These are phyloP conservation scores for Holothuria leucospilota DNA, from an alignment of 53 echinoderm and acorn worm species.

Conservation along the genomic window DNA sequence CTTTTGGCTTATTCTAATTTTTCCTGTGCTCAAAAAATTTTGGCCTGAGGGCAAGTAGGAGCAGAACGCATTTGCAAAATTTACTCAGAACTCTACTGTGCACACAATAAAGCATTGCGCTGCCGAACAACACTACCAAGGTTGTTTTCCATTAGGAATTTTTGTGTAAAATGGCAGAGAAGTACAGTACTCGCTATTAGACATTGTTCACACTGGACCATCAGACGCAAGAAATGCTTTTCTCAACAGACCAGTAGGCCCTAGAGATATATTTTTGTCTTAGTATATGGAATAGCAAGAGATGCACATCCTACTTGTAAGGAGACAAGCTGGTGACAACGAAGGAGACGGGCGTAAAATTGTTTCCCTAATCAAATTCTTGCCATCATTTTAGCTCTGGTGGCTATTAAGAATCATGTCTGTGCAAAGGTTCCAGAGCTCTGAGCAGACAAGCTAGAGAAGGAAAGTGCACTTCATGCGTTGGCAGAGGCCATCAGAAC, in stretches of 20 bases:
- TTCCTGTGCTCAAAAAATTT: not conserved
- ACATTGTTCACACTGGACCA: not conserved
- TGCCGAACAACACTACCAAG: not conserved
- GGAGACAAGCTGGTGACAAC: conserved; percentile 28
- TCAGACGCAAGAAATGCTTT: not conserved
- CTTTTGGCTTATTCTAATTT: too few relatives aligned
- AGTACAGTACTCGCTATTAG: not conserved
- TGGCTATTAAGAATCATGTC: conserved; percentile 27
- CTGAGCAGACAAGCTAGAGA: not conserved
- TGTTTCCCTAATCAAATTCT: conserved; percentile 37
- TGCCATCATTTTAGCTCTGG: conserved; percentile 19
- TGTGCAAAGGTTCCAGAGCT: not conserved
- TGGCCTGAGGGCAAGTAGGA: not conserved
- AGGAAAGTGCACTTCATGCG: not conserved
- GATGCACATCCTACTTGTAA: not conserved
- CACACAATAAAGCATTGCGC: not conserved
- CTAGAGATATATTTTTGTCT: conserved; percentile 2
- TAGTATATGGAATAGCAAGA: conserved; percentile 4
- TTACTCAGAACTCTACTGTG: not conserved
- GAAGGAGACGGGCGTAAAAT: conserved; percentile 8
- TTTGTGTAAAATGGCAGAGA: not conserved
- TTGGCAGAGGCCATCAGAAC: too few relatives aligned
- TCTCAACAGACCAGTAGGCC: conserved; percentile 8
- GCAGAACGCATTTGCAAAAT: not conserved
- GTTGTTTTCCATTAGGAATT: not conserved